These are phyloP conservation scores for Heliconius melpomene DNA, from an alignment of 1,140 invertebrate genomes.

Conservation along the genomic window DNA sequence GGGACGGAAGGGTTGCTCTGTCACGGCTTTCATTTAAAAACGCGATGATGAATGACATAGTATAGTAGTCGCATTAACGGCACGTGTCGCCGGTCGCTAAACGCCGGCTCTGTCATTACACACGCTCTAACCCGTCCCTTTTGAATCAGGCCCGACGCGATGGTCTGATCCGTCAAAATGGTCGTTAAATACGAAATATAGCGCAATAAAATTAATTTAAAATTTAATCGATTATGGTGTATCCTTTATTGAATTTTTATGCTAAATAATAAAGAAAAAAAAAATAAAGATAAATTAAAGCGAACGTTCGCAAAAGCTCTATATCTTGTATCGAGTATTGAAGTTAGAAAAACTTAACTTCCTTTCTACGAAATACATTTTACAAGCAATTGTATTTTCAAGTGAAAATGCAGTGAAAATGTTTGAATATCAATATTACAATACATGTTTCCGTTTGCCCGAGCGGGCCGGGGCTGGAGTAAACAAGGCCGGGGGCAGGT, in stretches of 20 bases:
- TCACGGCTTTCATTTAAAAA: slow-evolving; percentile 58
- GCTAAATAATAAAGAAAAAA: neutral
- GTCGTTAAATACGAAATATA: slow-evolving; percentile 36
- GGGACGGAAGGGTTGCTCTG: slow-evolving; percentile 48
- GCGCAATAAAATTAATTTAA: slow-evolving; percentile 36
- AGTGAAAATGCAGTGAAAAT: neutral
- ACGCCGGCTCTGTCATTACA: slow-evolving; percentile 17
- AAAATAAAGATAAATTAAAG: neutral
- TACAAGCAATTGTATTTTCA: neutral
- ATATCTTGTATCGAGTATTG: neutral
- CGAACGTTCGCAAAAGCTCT: neutral
- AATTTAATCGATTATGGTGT: slow-evolving; percentile 26
- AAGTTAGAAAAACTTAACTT: neutral
- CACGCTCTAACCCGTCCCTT: slow-evolving; percentile 23
- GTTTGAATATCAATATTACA: slow-evolving; percentile 5
- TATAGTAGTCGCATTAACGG: slow-evolving; percentile 31
- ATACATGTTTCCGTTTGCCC: neutral
- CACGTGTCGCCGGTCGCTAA: slow-evolving; percentile 41
- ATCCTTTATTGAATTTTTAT: slow-evolving; percentile 18
- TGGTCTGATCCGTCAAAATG: slow-evolving; percentile 19
- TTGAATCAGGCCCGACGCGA: no score
- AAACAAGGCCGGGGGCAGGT: slow-evolving; percentile 5
- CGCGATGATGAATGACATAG: slow-evolving; percentile 50
- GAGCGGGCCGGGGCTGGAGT: neutral
- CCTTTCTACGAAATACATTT: neutral